Evolutionary conservation across 2,797 vertebrate species (phyloP).

Genomic region (Prionace glauca): DNA sequence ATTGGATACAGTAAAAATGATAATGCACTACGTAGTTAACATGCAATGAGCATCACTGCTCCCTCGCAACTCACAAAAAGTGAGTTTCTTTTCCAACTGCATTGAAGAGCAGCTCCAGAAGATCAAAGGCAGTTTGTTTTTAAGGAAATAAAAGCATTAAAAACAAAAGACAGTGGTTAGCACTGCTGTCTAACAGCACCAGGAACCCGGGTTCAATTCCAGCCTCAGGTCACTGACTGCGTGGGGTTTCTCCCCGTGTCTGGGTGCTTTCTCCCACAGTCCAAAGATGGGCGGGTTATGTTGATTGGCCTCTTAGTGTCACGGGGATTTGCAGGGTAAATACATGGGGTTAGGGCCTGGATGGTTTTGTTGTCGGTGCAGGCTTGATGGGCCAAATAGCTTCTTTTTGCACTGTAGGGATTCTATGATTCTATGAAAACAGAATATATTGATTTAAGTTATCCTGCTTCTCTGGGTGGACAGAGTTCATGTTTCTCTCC

Average conservation of each 20-base stretch:
- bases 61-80: slow-evolving; percentile 66
- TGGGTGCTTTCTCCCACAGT: no score
- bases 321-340: no score
- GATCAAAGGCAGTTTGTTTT: slow-evolving; percentile 53
- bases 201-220: no score
- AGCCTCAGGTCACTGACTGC: no score
- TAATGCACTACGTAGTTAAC: slow-evolving; percentile 76
- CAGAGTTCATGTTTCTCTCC: neutral
- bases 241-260: no score
- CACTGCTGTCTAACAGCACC: no score
- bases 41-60: slow-evolving; percentile 75
- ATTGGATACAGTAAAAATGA: slow-evolving; percentile 74
- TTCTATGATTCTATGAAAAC: neutral
- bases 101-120: slow-evolving; percentile 61
- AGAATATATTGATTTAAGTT: neutral
- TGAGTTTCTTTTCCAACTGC: slow-evolving; percentile 70
- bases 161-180: neutral
- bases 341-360: no score
- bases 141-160: slow-evolving; percentile 46
- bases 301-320: no score
- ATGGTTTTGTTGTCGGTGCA: no score
- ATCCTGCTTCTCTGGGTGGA: neutral
- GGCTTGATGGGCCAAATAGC: no score
- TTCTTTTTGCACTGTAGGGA: no score
- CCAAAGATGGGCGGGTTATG: no score